Evolutionary conservation across 1,140 invertebrate species (phyloP).

Genomic region (Andrena cerasifolii): DNA sequence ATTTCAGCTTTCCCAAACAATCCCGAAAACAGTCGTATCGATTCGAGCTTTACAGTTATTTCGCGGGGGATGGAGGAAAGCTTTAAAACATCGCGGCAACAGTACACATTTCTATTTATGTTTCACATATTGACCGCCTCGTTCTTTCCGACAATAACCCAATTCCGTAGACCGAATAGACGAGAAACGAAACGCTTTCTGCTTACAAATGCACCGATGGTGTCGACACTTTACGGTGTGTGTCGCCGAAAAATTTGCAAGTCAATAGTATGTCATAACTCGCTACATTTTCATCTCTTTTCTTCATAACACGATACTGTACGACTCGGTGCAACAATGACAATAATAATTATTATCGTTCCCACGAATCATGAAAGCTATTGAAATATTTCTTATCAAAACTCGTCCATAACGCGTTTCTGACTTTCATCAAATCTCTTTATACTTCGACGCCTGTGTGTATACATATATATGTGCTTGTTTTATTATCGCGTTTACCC

Average conservation of each 20-base stretch:
- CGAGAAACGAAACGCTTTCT: constrained; percentile 41
- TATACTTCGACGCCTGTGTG: not conserved
- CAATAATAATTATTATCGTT: not conserved
- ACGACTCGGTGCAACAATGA: not conserved
- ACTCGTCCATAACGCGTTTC: not conserved
- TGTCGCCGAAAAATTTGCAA: not conserved
- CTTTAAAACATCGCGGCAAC: constrained; percentile 1
- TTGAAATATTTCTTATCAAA: not conserved
- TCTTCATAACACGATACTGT: not conserved
- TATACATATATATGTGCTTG: not conserved
- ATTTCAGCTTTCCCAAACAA: constrained; percentile 11
- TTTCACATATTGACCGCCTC: constrained; percentile 48
- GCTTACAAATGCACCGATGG: constrained; percentile 28
- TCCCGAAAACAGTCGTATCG: not conserved
- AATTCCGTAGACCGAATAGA: constrained; percentile 47
- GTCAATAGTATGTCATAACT: not conserved
- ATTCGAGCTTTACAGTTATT: constrained; percentile 11
- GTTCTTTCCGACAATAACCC: constrained; percentile 46
- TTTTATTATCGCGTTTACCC: not conserved
- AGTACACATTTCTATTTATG: constrained; percentile 41
- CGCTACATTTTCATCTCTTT: not conserved
- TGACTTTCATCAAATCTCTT: not conserved
- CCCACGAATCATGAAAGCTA: not conserved
- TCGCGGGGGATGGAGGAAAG: not conserved
- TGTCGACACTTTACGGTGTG: constrained; percentile 40